Conservation (phyloP, 2,113 vertebrate species). For the Rousettus leschenaultii region DNA sequence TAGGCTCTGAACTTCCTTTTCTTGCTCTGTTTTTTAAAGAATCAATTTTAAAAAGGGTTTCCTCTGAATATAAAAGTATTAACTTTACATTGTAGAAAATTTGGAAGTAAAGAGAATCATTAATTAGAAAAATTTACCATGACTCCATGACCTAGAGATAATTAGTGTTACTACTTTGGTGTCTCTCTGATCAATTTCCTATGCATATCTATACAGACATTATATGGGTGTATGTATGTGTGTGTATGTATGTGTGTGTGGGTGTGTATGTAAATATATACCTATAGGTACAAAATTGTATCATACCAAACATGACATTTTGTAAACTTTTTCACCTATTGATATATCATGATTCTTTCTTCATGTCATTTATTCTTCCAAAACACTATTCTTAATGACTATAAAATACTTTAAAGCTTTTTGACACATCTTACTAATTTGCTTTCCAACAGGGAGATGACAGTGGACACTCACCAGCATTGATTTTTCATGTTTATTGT, state of each 20-base stretch:
- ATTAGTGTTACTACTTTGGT: neutral
- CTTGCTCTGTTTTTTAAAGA: neutral
- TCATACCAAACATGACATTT: neutral
- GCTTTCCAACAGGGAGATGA: neutral
- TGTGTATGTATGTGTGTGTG: neutral
- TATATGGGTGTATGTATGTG: neutral
- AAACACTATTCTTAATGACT: constrained; percentile 21
- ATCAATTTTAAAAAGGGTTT: constrained; percentile 12
- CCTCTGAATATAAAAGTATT: neutral
- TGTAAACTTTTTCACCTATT: constrained; percentile 4
- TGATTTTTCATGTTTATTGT: constrained; percentile 16
- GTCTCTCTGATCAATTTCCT: neutral
- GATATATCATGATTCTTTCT: neutral
- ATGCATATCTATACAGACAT: neutral
- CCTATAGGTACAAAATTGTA: neutral
- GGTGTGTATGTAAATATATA: neutral
- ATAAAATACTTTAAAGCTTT: constrained; percentile 5
- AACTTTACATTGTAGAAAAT: neutral
- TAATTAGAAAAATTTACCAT: neutral
- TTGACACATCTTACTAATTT: neutral
- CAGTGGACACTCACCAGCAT: neutral
- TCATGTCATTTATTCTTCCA: neutral
- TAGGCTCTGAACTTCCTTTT: neutral
- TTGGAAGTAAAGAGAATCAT: neutral
- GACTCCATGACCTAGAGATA: neutral